Percentiles rank a stretch among this genome's conserved stretches.
Evolutionary conservation across 1,140 invertebrate species (phyloP).

Genomic region (Paralvinella palmiformis): DNA sequence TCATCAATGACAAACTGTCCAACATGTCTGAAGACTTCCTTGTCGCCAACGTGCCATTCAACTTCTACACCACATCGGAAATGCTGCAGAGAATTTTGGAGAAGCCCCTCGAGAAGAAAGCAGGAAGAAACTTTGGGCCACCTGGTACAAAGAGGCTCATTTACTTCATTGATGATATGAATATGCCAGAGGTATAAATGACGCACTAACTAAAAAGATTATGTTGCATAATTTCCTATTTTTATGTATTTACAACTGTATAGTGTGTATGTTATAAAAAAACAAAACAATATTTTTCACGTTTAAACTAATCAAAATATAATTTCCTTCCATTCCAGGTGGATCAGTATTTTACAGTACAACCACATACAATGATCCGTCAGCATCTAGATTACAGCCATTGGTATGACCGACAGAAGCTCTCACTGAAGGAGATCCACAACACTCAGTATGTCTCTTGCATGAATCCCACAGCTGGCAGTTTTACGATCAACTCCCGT

Average conservation of each 20-base stretch:
- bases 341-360: constrained; percentile 88
- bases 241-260: too few species aligned
- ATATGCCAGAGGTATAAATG: constrained; percentile 90
- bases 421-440: constrained; percentile 90
- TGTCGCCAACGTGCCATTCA: constrained; percentile 87
- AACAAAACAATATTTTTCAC: too few species aligned
- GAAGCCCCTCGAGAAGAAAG: constrained; percentile 94
- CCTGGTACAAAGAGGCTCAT: constrained; percentile 89
- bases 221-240: neutral
- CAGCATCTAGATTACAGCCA: constrained; percentile 93
- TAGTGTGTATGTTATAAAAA: too few species aligned
- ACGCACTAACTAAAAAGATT: neutral
- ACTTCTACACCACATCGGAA: constrained; percentile 93
- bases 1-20: constrained; percentile 75
- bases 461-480: constrained; percentile 96
- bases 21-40: constrained; percentile 78
- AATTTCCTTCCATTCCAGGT: constrained; percentile 54
- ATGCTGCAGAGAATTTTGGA: constrained; percentile 93
- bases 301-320: too few species aligned
- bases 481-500: constrained; percentile 90
- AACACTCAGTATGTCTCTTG: constrained; percentile 94
- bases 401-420: constrained; percentile 82
- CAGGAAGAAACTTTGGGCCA: constrained; percentile 89
- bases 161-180: constrained; percentile 96
- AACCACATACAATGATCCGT: constrained; percentile 89